These are phyloP conservation scores for Capra hircus DNA, from an alignment of 2,113 vertebrate genomes.

Conservation along the genomic window DNA sequence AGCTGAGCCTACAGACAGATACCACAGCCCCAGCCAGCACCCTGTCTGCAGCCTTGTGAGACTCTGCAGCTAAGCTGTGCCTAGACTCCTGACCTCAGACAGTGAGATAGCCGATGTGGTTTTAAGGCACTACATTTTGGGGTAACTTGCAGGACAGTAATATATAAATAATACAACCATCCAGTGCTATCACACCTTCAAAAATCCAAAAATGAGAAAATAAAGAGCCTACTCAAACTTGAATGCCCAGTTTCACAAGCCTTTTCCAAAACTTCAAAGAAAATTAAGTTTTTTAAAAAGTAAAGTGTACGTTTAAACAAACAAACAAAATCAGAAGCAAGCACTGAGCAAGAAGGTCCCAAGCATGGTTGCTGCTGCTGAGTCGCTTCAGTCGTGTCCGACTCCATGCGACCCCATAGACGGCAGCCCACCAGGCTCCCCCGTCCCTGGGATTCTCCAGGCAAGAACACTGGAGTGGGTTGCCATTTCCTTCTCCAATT, in stretches of 20 bases:
- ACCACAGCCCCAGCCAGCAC: not conserved
- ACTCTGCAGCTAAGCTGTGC: not conserved
- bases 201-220: not conserved
- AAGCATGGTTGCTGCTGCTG: too few relatives aligned
- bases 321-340: not conserved
- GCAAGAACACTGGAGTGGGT: too few relatives aligned
- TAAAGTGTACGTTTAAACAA: not conserved
- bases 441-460: too few relatives aligned
- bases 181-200: not conserved
- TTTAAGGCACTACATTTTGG: not conserved
- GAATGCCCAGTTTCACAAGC: not conserved
- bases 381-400: too few relatives aligned
- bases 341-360: not conserved
- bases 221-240: not conserved
- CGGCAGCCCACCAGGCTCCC: too few relatives aligned
- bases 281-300: not conserved
- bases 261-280: conserved; percentile 26
- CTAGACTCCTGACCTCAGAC: not conserved
- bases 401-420: too few relatives aligned
- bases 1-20: not conserved
- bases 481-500: too few relatives aligned
- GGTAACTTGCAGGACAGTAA: not conserved
- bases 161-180: not conserved
- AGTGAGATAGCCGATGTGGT: not conserved
- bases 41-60: not conserved